Conservation (phyloP, 92 coral and sea anemone genomes). For the Scolanthus callimorphus region DNA sequence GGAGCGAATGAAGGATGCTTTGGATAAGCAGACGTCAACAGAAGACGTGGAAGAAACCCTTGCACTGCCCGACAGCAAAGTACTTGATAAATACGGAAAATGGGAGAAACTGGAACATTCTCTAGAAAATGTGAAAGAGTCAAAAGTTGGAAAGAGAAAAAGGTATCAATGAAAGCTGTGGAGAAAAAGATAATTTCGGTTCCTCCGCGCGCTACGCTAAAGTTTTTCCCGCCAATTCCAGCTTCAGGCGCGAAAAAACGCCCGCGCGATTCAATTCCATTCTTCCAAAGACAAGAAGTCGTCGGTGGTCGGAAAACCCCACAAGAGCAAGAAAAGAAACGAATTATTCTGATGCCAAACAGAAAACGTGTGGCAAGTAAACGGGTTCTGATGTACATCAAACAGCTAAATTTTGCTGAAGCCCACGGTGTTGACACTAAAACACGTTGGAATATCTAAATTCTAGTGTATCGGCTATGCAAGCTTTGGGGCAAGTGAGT, state of each 20-base stretch:
- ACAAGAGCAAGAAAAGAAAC: neutral
- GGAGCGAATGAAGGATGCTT: neutral
- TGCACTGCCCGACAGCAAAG: too few relatives aligned
- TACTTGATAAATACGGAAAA: too few relatives aligned
- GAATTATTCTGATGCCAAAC: constrained; percentile 48
- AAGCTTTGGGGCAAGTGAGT: constrained; percentile 14
- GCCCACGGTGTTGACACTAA: constrained; percentile 47
- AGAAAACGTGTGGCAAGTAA: constrained; percentile 46
- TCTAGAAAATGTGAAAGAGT: too few relatives aligned
- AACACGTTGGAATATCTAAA: constrained; percentile 28
- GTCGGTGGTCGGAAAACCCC: neutral
- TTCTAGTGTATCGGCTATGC: constrained; percentile 15
- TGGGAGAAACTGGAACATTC: too few relatives aligned
- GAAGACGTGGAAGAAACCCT: neutral
- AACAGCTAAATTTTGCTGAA: constrained; percentile 58
- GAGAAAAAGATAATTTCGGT: neutral
- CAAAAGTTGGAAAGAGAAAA: too few relatives aligned
- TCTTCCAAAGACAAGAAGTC: neutral
- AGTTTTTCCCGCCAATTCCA: constrained; percentile 71
- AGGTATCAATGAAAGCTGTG: too few relatives aligned
- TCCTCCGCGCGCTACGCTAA: constrained; percentile 18
- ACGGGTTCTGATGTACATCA: constrained; percentile 35
- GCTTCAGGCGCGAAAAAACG: constrained; percentile 54
- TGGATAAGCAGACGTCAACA: neutral
- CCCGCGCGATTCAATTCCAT: constrained; percentile 18